Percentiles rank a stretch among this genome's conserved stretches.
Evolutionary conservation across 2,888 invertebrate species (phyloP).

Genomic region (Octonoba sinensis): DNA sequence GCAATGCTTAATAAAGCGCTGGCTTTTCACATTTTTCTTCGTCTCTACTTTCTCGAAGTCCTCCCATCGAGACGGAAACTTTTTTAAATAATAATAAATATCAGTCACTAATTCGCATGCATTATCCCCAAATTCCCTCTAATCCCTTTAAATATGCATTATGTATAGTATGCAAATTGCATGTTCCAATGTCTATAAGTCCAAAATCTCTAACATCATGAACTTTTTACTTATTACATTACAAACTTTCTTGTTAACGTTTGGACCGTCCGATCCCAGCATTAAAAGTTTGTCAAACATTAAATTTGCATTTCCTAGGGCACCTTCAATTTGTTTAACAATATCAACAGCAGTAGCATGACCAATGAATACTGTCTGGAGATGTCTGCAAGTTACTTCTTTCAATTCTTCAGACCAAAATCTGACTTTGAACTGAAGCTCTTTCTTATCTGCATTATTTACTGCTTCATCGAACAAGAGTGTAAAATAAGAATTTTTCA

Average conservation of each 20-base stretch:
- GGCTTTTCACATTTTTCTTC: too few species aligned
- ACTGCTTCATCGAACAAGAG: constrained; percentile 26
- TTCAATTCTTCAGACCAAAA: constrained; percentile 16
- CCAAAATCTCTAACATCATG: background rate
- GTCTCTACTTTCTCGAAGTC: too few species aligned
- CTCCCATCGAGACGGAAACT: too few species aligned
- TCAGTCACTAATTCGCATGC: too few species aligned
- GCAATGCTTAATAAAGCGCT: too few species aligned
- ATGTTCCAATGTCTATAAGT: constrained; percentile 2
- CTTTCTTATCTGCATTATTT: constrained; percentile 22
- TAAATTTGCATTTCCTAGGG: background rate
- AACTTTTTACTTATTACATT: background rate
- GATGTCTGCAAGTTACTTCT: background rate
- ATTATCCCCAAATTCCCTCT: too few species aligned
- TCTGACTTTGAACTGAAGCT: constrained; percentile 8
- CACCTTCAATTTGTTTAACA: background rate
- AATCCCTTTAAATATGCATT: too few species aligned
- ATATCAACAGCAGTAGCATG: background rate
- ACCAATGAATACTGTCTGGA: background rate
- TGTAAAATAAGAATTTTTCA: background rate
- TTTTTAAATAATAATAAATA: too few species aligned
- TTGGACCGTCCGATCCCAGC: background rate
- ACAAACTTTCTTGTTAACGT: background rate
- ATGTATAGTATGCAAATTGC: background rate
- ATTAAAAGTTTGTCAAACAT: background rate